Evolutionary conservation across 2,113 vertebrate species (phyloP).

Genomic region (Dicentrarchus labrax): DNA sequence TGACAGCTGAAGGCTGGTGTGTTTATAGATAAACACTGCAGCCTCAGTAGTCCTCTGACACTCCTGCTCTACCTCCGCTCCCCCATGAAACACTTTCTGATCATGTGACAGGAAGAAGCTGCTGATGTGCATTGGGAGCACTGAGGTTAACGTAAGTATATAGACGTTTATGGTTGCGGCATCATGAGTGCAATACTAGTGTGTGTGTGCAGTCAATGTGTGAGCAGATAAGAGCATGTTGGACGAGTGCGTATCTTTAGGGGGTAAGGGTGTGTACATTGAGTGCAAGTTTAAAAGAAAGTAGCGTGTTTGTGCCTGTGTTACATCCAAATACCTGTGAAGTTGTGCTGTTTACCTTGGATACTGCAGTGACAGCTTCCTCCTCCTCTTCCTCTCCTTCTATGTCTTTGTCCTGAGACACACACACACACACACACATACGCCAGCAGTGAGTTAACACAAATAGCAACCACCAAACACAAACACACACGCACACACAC

Average conservation of each 20-base stretch:
- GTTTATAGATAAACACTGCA: conserved; percentile 75
- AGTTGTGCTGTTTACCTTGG: conserved; percentile 75
- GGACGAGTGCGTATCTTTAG: background rate
- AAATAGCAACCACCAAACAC: conserved; percentile 50
- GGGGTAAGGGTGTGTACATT: conserved; percentile 9
- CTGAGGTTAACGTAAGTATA: conserved; percentile 4
- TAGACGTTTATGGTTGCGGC: background rate
- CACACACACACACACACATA: conserved; percentile 37
- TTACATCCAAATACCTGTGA: conserved; percentile 36
- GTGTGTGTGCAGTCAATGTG: background rate
- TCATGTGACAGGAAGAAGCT: conserved; percentile 19
- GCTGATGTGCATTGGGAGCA: background rate
- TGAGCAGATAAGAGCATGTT: conserved; percentile 36
- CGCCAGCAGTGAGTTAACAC: conserved; percentile 49
- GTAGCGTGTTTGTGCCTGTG: conserved; percentile 47
- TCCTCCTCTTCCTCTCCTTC: conserved; percentile 80
- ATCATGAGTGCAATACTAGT: background rate
- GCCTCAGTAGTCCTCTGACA: conserved; percentile 6
- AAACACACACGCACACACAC: conserved; percentile 29
- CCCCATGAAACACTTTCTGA: background rate
- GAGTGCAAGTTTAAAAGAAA: conserved; percentile 9
- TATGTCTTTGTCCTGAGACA: conserved; percentile 78
- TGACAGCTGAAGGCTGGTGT: conserved; percentile 30
- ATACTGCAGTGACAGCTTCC: conserved; percentile 62
- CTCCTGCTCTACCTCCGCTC: conserved; percentile 28